A percentile compares a stretch with the other conserved stretches of the same genome.
Evolutionary conservation across 2,888 invertebrate species (phyloP).

Genomic region (Rhaphigaster nebulosa): DNA sequence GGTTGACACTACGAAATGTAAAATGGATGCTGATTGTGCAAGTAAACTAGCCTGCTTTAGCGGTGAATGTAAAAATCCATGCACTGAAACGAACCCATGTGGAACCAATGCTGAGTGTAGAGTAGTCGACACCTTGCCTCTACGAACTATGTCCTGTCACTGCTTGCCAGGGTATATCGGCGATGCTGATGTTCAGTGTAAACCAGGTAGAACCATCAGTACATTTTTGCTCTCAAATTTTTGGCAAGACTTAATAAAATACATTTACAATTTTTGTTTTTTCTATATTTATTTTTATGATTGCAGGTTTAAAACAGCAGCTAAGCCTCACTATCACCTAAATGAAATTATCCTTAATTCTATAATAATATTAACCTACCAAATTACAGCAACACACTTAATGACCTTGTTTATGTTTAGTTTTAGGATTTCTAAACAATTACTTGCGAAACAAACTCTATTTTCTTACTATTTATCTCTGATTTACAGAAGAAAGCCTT

Average conservation of each 20-base stretch:
- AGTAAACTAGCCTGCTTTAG: slow-evolving; percentile 86
- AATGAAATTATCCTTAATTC: slow-evolving; percentile 48
- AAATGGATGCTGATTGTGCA: slow-evolving; percentile 86
- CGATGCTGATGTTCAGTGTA: slow-evolving; percentile 88
- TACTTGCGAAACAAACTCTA: not conserved
- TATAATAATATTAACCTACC: slow-evolving; percentile 58
- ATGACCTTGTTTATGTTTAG: not conserved
- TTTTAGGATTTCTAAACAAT: not conserved
- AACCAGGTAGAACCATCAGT: slow-evolving; percentile 74
- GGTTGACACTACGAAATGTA: slow-evolving; percentile 76
- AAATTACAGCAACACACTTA: slow-evolving; percentile 61
- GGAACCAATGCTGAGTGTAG: slow-evolving; percentile 85
- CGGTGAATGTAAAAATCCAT: slow-evolving; percentile 85
- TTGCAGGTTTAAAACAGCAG: slow-evolving; percentile 60
- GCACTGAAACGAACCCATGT: slow-evolving; percentile 82
- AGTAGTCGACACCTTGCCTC: slow-evolving; percentile 87
- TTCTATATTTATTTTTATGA: slow-evolving; percentile 60
- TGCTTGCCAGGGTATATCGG: slow-evolving; percentile 87
- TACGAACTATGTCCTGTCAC: slow-evolving; percentile 89
- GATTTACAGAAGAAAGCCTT: slow-evolving; percentile 58
- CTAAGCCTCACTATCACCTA: slow-evolving; percentile 60
- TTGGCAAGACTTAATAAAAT: too few relatives aligned
- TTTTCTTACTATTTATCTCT: slow-evolving; percentile 4
- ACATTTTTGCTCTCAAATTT: not conserved
- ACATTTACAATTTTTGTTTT: slow-evolving; percentile 13